Evolutionary conservation across 2,797 vertebrate species (phyloP), one percentile per base, ranked within the genome.

Genomic region (Anguilla obscura): DNA sequence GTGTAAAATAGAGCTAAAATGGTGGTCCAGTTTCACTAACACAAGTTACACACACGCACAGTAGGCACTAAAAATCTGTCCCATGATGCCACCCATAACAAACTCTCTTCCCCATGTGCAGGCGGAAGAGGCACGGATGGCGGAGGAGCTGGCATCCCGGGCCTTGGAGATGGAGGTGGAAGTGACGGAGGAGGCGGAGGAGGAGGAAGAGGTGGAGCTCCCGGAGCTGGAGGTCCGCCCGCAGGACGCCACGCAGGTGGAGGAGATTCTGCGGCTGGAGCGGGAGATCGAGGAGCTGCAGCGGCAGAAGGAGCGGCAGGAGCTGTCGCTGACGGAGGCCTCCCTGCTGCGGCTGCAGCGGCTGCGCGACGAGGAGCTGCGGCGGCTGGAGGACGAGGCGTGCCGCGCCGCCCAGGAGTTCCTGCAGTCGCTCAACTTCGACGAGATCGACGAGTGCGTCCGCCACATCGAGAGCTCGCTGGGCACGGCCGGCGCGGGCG

Each of bases 371-470:
- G 97, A 97, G 92, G 98, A 99, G 89, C 96, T 99, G 5, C 91
- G 93, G 36, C 93, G 97, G 0, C 95, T 99, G 9, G 98, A 99
- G 93, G 97, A 99, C 0, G 98, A 99, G 85, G 98, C 98, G 0
- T 98, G 98, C 92, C 95, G 95, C 7, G 98, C 98, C 0, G 98
- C 98, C 0, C 98, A 99, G 92, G 97, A 98, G 93, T 99, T 99
- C 94, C 95, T 99, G 0, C 97, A 97, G 89, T 98, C 98, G 1
- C 97, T 99, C 87, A 98, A 99, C 96, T 99, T 99, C 0, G 97
- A 97, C 82, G 98, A 99, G 96, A 99, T 99, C 0, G 98, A 99
- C 14, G 98, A 98, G 93, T 99, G 98, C 0, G 98, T 99, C 88
- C 96, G 97, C 89, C 97, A 98, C 94, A 98, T 99, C 0, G 98